Base-by-base conservation (phyloP, 1,140 invertebrate genomes). In the Pomphorhynchus laevis region DNA sequence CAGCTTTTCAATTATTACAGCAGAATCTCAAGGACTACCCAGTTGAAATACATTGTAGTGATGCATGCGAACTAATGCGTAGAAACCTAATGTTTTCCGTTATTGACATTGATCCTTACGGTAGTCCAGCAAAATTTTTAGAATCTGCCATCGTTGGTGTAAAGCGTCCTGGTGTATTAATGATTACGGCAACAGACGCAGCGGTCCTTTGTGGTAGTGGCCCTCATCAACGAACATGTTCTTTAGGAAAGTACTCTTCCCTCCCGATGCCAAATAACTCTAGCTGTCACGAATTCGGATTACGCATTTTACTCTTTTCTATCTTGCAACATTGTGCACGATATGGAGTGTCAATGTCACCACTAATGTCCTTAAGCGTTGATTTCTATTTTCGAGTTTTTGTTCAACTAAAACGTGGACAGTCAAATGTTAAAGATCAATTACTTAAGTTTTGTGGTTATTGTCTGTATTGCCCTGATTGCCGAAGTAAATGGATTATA, bases 361-460 rank as follows among this genome's bases (percentile, higher is more conserved):
- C 89, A 0, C 47, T 95, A 4, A 49, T 95, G 1, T 79, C 73
- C 18, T 52, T 98, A 35, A 86, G 79, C 41, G 74, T 71, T 3
- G 89, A 98, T 58, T 98, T 98, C 59, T 98, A 98, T 55, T 68
- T 93, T 20, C 61, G 89, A 45, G 68, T 95, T 5, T 89, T 95
- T 62, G 74, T 95, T 1, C 65, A 67, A 49, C 58, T 98, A 2
- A 68, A 64, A 38, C 66, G 68, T 0, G 69, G 77, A 34, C 70
- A 72, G 45, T 56, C 64, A 11, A 68, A 69, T 47, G 80, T 75
- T 45, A 93, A 91, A 61, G 61, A 67, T 45, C 20, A 46, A 46
- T 12, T 51, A 51, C 42, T 44, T 50, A 17, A 33, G 46, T 16
- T 37, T 51, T 22, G 47, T 41, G 8, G 34, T 48, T 1, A 36